A percentile compares a stretch with the other conserved stretches of the same genome.
Evolutionary conservation across 2,113 vertebrate genomes (phyloP).

Genomic region (Bambusicola thoracicus): DNA sequence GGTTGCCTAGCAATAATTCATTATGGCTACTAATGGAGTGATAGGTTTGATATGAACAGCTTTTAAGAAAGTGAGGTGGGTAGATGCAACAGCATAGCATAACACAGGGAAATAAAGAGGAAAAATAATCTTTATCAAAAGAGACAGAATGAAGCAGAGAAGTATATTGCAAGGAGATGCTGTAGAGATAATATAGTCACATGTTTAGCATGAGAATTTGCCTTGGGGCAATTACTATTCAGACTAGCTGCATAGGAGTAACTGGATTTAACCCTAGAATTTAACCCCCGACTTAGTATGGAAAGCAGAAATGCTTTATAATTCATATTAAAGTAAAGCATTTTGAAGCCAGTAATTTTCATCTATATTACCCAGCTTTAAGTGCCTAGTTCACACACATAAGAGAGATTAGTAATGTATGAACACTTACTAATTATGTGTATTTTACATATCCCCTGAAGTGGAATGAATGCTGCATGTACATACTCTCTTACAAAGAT

Average conservation of each 20-base stretch:
- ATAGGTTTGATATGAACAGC: neutral
- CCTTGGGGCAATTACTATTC: neutral
- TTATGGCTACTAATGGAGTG: constrained; percentile 2
- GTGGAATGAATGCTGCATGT: neutral
- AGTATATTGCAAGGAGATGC: neutral
- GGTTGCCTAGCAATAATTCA: constrained; percentile 46
- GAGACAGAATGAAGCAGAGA: neutral
- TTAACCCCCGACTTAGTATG: neutral
- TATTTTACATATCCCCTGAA: neutral
- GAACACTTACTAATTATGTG: neutral
- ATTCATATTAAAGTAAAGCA: neutral
- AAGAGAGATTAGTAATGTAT: neutral
- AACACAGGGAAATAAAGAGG: neutral
- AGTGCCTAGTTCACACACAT: neutral
- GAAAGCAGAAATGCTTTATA: neutral
- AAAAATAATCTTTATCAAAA: constrained; percentile 9
- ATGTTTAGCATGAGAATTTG: neutral
- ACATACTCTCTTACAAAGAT: neutral
- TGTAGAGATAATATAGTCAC: neutral
- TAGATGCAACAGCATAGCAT: neutral
- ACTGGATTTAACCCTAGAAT: neutral
- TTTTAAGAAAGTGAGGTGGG: neutral
- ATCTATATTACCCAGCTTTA: neutral
- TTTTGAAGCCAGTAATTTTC: neutral
- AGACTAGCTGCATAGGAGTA: neutral